phyloP scores from a whole-genome alignment of 2,888 invertebrate species.

The Apotomis turbidana region DNA sequence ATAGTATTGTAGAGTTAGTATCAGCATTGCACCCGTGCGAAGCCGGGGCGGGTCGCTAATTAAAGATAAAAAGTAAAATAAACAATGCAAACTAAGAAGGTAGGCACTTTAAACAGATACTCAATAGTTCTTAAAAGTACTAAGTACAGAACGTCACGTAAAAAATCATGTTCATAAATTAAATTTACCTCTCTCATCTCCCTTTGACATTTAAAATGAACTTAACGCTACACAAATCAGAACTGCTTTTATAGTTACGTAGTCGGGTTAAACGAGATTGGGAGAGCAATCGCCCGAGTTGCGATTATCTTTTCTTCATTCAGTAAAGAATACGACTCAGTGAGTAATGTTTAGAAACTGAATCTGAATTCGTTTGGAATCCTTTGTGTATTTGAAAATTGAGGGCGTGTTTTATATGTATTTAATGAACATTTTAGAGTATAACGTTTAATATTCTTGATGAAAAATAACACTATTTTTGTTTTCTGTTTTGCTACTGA shows the following conservation, averaged over 20 bases:
- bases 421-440: constrained; percentile 1
- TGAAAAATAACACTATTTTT: neutral
- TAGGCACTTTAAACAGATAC: too few relatives aligned
- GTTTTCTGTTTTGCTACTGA: neutral
- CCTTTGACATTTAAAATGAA: neutral
- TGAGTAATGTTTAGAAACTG: constrained; percentile 1
- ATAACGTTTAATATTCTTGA: neutral
- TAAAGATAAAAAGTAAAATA: too few relatives aligned
- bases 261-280: neutral
- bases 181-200: too few relatives aligned
- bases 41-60: too few relatives aligned
- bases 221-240: neutral
- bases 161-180: too few relatives aligned
- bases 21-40: too few relatives aligned
- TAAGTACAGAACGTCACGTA: too few relatives aligned
- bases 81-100: too few relatives aligned
- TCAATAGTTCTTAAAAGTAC: too few relatives aligned
- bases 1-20: too few relatives aligned
- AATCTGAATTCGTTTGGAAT: constrained; percentile 6
- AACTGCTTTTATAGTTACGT: neutral
- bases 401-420: neutral
- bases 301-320: neutral
- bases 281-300: neutral
- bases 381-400: constrained; percentile 7
- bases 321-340: constrained; percentile 4